These are phyloP conservation scores for Malurus splendens DNA, from an alignment of 2,797 vertebrate species.

Conservation along the genomic window DNA sequence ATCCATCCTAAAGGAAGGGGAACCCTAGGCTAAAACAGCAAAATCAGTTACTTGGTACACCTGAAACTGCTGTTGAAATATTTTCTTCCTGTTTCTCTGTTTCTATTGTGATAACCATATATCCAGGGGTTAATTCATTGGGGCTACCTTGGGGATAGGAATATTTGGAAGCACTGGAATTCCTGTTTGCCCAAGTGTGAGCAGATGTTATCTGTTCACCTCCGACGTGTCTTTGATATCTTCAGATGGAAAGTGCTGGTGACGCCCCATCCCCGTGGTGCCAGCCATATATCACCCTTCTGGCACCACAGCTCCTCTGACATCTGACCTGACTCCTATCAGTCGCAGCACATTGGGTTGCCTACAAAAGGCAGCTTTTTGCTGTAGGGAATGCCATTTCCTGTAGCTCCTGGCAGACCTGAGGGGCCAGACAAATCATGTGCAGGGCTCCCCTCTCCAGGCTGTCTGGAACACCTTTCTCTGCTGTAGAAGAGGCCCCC, in stretches of 20 bases:
- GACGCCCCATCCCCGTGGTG: background rate
- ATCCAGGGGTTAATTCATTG: background rate
- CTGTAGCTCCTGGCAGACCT: background rate
- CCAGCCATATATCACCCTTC: slow-evolving; percentile 24
- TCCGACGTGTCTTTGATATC: slow-evolving; percentile 35
- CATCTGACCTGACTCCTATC: slow-evolving; percentile 48
- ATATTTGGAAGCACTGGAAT: slow-evolving; percentile 40
- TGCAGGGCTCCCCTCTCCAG: accelerated
- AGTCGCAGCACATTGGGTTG: background rate
- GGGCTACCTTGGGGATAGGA: slow-evolving; percentile 4
- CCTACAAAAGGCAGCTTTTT: slow-evolving; percentile 13
- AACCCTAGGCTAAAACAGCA: background rate
- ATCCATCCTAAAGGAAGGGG: background rate
- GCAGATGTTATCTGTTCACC: slow-evolving; percentile 44
- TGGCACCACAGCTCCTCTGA: slow-evolving; percentile 46
- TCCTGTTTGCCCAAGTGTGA: slow-evolving; percentile 27
- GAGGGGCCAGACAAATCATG: background rate
- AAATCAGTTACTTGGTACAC: background rate
- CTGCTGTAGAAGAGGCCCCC: background rate
- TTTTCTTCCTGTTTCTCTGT: background rate
- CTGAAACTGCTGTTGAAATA: background rate
- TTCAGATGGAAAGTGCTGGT: slow-evolving; percentile 42
- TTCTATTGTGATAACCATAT: background rate
- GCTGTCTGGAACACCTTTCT: background rate
- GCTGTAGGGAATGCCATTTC: background rate